Evolutionary conservation across 2,888 invertebrate genomes (phyloP).

Genomic region (Rotaria socialis): DNA sequence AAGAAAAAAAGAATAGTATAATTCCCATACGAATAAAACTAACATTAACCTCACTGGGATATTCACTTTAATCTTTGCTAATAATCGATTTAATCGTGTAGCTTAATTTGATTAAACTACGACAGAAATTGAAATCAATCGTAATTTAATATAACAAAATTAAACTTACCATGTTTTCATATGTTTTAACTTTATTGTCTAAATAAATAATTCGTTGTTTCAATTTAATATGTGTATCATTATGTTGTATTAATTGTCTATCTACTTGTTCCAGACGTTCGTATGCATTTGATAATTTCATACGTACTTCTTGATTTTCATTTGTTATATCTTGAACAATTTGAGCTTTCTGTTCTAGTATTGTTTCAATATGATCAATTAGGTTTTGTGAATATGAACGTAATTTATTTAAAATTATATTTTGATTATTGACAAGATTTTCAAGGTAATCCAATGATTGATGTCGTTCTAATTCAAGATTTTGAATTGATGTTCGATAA

Average conservation of each 20-base stretch:
- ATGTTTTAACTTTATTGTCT: neutral
- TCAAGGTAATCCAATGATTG: neutral
- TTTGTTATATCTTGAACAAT: neutral
- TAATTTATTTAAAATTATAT: neutral
- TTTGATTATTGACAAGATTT: neutral
- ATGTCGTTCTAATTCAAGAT: neutral
- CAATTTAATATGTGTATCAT: neutral
- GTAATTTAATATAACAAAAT: neutral
- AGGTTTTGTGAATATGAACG: neutral
- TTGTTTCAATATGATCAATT: neutral
- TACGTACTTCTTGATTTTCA: neutral
- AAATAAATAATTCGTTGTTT: neutral
- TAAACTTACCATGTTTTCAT: neutral
- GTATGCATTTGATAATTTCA: constrained; percentile 12
- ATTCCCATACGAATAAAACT: neutral
- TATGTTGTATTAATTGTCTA: neutral
- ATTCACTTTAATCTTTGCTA: neutral
- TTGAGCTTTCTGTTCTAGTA: neutral
- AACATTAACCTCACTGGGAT: neutral
- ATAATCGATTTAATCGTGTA: neutral
- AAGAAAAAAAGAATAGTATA: neutral
- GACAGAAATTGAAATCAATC: neutral
- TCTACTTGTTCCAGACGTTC: neutral
- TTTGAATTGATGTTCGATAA: neutral
- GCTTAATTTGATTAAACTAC: neutral